Percentiles rank a stretch among this genome's conserved stretches.
phyloP scores from a whole-genome alignment of 2,113 vertebrate species.

The Pimephales promelas region DNA sequence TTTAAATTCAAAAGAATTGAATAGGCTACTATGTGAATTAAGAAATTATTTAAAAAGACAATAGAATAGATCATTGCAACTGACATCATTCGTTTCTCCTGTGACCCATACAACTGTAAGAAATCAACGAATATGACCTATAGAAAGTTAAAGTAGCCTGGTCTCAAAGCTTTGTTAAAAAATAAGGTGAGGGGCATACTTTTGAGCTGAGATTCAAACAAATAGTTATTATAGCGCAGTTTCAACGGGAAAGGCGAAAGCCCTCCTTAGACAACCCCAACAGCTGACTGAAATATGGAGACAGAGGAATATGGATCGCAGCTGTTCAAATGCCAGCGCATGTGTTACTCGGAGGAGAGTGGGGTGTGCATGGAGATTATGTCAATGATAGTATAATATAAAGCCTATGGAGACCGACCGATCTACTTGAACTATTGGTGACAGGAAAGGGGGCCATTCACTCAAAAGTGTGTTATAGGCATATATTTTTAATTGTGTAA shows the following conservation, averaged over 20 bases:
- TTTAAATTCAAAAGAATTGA: neutral
- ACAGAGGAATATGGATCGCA: slow-evolving; percentile 45
- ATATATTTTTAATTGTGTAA: no score
- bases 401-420: neutral
- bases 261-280: slow-evolving; percentile 1
- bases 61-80: neutral
- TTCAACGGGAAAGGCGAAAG: slow-evolving; percentile 29
- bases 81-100: no score
- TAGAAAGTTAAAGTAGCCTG: neutral
- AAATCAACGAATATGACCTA: neutral
- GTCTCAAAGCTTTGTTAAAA: neutral
- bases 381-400: slow-evolving; percentile 1
- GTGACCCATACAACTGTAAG: neutral
- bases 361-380: slow-evolving; percentile 35
- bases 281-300: slow-evolving; percentile 41
- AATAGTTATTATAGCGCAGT: slow-evolving; percentile 12
- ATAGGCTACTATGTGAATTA: no score
- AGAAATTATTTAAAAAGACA: neutral
- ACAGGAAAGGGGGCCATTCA: neutral
- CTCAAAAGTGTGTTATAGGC: neutral
- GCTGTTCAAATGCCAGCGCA: slow-evolving; percentile 53
- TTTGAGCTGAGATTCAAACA: neutral
- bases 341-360: slow-evolving; percentile 34
- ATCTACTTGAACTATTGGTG: slow-evolving; percentile 14
- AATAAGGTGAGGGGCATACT: neutral